A percentile compares a stretch with the other conserved stretches of the same genome.
Conservation (phyloP, 23 tunicate species). For the Ascidia mentula region DNA sequence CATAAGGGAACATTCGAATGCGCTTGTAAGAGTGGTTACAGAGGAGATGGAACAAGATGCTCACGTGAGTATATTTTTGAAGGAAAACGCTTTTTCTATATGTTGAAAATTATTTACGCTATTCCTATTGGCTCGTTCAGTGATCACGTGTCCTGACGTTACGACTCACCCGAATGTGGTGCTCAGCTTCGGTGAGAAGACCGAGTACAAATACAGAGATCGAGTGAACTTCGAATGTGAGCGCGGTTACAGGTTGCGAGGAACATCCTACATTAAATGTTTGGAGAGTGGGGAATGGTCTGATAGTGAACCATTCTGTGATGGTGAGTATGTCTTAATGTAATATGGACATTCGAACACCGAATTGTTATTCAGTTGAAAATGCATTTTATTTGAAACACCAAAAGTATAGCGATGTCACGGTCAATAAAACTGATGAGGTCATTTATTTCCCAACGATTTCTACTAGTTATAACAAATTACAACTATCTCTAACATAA, state of each 20-base stretch:
- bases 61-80: neutral
- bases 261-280: neutral
- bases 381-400: no score
- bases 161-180: neutral
- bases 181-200: neutral
- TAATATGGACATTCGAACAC: no score
- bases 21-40: constrained; percentile 27
- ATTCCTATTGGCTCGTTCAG: no score
- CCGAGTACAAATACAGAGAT: constrained; percentile 3
- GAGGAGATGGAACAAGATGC: neutral
- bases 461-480: no score
- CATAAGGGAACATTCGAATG: constrained; percentile 17
- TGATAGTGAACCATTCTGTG: neutral
- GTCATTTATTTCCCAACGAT: no score
- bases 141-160: neutral
- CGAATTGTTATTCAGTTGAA: no score
- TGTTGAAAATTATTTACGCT: no score
- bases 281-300: neutral
- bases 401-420: no score
- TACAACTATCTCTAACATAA: no score
- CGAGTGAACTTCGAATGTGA: constrained; percentile 16
- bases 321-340: neutral
- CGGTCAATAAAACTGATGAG: no score
- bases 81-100: neutral
- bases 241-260: constrained; percentile 23